Percentiles rank a stretch among this genome's conserved stretches.
Conservation (phyloP, 2,797 vertebrate genomes). For the Nannoperca australis region DNA sequence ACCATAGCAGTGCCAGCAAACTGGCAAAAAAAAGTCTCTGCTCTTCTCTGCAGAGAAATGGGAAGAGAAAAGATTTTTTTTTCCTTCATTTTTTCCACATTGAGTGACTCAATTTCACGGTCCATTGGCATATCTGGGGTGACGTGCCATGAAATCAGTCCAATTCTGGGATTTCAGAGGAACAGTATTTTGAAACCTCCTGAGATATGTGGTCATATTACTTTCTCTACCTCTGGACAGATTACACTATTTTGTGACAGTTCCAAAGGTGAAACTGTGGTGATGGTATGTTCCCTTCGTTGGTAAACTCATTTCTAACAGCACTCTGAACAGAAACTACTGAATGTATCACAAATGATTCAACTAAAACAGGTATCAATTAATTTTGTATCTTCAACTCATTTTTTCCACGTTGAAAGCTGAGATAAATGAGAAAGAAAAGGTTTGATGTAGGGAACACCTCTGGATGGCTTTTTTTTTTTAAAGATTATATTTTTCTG, state of each 20-base stretch:
- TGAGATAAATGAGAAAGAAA: slow-evolving; percentile 14
- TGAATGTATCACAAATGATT: slow-evolving; percentile 62
- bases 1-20: slow-evolving; percentile 58
- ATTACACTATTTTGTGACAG: slow-evolving; percentile 83
- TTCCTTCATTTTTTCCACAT: slow-evolving; percentile 75
- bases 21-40: slow-evolving; percentile 49
- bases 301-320: slow-evolving; percentile 70
- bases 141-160: slow-evolving; percentile 89
- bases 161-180: slow-evolving; percentile 88
- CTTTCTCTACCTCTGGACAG: slow-evolving; percentile 81
- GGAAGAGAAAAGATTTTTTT: slow-evolving; percentile 73
- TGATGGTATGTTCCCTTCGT: slow-evolving; percentile 58
- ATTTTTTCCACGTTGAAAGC: slow-evolving; percentile 32
- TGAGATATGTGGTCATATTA: slow-evolving; percentile 87
- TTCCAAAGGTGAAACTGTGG: slow-evolving; percentile 77
- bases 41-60: slow-evolving; percentile 68
- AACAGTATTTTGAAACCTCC: slow-evolving; percentile 88
- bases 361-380: slow-evolving; percentile 29
- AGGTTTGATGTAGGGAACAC: not conserved
- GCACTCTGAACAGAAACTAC: slow-evolving; percentile 47
- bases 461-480: not conserved
- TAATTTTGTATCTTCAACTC: slow-evolving; percentile 33
- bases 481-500: too few relatives aligned
- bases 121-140: slow-evolving; percentile 87
- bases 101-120: slow-evolving; percentile 90